Evolutionary conservation across 1,140 invertebrate species (phyloP).

Genomic region (Acromyrmex charruanus): DNA sequence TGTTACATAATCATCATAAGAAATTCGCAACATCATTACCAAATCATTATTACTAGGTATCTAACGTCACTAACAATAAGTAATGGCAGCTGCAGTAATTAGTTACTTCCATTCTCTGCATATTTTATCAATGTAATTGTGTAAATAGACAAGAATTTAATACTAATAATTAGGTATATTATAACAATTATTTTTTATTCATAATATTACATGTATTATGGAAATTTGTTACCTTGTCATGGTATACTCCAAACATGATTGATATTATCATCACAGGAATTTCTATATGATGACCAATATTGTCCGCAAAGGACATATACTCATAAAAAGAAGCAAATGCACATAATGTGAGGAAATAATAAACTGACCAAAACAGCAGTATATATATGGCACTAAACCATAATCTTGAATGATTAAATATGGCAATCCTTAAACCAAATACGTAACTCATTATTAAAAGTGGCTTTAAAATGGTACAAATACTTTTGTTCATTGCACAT

Average conservation of each 20-base stretch:
- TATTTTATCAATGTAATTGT: too few species aligned
- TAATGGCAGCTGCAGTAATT: too few species aligned
- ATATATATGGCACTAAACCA: not conserved
- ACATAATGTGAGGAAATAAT: not conserved
- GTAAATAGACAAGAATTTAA: not conserved
- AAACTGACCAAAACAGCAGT: not conserved
- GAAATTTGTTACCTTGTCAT: conserved; percentile 4
- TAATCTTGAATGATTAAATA: not conserved
- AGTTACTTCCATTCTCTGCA: too few species aligned
- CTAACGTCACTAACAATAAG: too few species aligned
- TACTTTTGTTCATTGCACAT: not conserved
- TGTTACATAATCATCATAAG: too few species aligned
- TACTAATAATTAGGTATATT: not conserved
- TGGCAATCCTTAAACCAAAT: conserved; percentile 23
- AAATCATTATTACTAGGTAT: too few species aligned
- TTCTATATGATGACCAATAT: not conserved
- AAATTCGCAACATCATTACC: too few species aligned
- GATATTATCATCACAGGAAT: not conserved
- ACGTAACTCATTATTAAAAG: conserved; percentile 1
- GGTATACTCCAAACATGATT: not conserved
- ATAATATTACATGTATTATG: not conserved
- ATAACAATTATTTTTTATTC: too few species aligned
- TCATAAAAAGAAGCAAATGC: not conserved
- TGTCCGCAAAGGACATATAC: not conserved
- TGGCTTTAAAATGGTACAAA: conserved; percentile 2